phyloP scores from a whole-genome alignment of 2,797 vertebrate species.

The Urosaurus nigricauda region DNA sequence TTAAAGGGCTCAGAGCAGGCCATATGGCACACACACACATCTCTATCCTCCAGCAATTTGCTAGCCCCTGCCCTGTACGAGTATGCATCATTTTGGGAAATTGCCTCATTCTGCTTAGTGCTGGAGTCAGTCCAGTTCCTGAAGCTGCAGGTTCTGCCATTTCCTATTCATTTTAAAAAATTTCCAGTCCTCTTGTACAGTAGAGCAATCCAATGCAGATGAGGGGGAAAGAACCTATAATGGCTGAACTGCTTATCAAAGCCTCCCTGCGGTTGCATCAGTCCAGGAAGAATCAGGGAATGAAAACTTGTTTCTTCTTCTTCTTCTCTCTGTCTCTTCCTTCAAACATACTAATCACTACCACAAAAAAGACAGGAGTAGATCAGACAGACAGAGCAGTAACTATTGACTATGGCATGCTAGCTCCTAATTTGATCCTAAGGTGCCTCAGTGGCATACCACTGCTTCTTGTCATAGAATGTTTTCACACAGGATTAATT shows the following conservation, averaged over 20 bases:
- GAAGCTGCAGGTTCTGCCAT: neutral
- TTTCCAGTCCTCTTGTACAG: neutral
- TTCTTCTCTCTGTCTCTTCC: neutral
- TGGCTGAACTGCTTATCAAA: neutral
- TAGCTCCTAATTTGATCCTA: neutral
- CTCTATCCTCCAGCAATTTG: neutral
- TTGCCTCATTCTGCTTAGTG: no score
- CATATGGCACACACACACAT: neutral
- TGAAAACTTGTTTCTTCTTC: neutral
- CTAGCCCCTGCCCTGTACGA: neutral
- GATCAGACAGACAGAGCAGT: no score
- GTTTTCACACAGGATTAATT: no score
- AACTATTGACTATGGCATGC: no score
- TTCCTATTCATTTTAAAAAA: neutral
- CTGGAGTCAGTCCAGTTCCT: no score
- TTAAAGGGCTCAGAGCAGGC: neutral
- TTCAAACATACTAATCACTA: no score
- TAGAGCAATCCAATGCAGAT: neutral
- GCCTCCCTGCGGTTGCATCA: neutral
- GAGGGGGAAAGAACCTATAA: neutral
- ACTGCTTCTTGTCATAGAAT: neutral
- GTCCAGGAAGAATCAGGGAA: neutral
- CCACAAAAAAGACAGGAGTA: no score
- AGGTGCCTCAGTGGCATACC: neutral
- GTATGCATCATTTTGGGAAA: no score